Conservation (phyloP, 1,140 invertebrate genomes). For the Lucilia sericata region DNA sequence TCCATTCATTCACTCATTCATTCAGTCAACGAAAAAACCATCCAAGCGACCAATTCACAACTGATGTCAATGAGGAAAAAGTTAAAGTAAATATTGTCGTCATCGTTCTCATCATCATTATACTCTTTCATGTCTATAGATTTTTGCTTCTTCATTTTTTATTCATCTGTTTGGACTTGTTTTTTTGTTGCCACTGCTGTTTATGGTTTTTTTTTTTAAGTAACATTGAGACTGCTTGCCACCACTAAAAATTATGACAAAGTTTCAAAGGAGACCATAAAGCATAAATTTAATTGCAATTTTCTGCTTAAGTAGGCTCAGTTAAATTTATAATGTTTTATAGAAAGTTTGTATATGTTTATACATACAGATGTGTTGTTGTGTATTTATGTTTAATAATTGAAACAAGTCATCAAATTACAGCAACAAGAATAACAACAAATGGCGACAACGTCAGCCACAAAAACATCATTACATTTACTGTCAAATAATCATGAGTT, state of each 20-base stretch:
- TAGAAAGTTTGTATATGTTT: too few species aligned
- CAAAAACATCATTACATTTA: too few species aligned
- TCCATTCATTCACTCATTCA: not conserved
- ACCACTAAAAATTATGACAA: constrained; percentile 17
- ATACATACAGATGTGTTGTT: too few species aligned
- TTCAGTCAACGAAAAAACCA: not conserved
- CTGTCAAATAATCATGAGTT: too few species aligned
- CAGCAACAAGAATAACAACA: too few species aligned
- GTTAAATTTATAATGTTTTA: not conserved
- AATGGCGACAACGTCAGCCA: too few species aligned
- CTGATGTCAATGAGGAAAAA: constrained; percentile 23
- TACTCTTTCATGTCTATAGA: not conserved
- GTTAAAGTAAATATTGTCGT: constrained; percentile 14
- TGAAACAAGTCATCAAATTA: too few species aligned
- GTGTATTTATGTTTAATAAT: too few species aligned
- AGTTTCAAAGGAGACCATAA: constrained; percentile 9
- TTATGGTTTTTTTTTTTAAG: not conserved
- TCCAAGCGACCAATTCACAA: not conserved
- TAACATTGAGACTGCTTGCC: not conserved
- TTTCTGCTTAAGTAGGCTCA: constrained; percentile 11
- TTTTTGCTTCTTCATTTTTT: constrained; percentile 21
- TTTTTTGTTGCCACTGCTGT: not conserved
- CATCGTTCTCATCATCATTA: not conserved
- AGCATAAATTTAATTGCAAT: constrained; percentile 13
- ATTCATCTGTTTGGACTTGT: not conserved